Base-by-base conservation (phyloP, 2,888 invertebrate genomes). In the Ephialtes manifestator region DNA sequence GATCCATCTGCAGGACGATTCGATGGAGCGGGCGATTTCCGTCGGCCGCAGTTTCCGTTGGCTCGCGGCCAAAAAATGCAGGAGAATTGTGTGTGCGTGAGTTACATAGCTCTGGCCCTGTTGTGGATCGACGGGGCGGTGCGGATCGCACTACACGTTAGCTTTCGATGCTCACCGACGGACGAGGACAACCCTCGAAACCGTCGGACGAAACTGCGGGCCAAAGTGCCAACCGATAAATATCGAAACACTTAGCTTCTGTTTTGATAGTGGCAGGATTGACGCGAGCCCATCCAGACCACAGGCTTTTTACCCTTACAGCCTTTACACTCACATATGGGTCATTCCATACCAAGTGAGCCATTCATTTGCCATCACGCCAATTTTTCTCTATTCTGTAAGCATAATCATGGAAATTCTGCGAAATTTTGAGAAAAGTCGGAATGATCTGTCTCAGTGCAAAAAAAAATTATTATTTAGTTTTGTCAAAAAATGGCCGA, bases 191-290 rank as follows among this genome's bases (percentile, higher is more conserved):
- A 67, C 82, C 79, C 82, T 85, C 82, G 67, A 79, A 86, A 65
- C 65, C 88, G 87, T 87, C 82, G 68, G 51, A 74, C 71, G 84
- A 85, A 88, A 88, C 89, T 84, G 83, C 83, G 85, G 65, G 70
- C 84, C 82, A 82, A 89, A 90, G 89, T 90, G 90, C 88, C 88
- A 89, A 88, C 89, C 92, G 90, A 93, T 93, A 93, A 93, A 93
- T 93, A 93, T 92, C 91, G 90, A 91, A 92, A 93, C 92, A 93
- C 93, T 93, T 92, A 90, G 90, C 87, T 85, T 86, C 87, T 92
- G 89, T 91, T 92, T 92, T 93, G 87, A 89, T 90, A 91, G 88
- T 80, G 76, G 88, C 84, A 87, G 89, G 87, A 88, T 89, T 88
- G 85, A 86, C 82, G 15, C 70, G 58, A 28, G 77, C 35, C 71